A percentile compares a stretch with the other conserved stretches of the same genome.
These are phyloP conservation scores for Siniperca undulata DNA, from an alignment of 2,797 vertebrate genomes.

Conservation along the genomic window DNA sequence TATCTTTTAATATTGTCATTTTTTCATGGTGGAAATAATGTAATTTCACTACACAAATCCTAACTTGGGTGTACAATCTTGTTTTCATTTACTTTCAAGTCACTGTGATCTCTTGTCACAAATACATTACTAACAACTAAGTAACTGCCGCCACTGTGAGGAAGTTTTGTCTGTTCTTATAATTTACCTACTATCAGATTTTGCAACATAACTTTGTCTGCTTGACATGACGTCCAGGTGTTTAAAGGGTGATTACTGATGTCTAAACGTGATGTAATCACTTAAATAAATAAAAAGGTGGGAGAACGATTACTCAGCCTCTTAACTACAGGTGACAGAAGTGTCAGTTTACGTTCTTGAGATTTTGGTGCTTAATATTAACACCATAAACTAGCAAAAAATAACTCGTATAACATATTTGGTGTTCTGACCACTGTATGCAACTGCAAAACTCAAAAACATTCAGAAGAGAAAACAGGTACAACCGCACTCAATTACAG, in stretches of 20 bases:
- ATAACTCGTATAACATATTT: background rate
- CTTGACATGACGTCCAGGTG: background rate
- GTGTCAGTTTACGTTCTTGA: no score
- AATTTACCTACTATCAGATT: background rate
- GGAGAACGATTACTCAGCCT: background rate
- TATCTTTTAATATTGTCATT: background rate
- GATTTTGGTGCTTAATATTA: background rate
- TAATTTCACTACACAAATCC: background rate
- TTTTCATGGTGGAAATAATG: no score
- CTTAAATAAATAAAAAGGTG: background rate
- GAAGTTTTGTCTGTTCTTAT: background rate
- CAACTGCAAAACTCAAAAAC: background rate
- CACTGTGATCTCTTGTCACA: background rate
- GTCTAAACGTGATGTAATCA: background rate
- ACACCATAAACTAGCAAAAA: background rate
- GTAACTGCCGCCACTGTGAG: background rate
- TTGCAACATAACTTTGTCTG: background rate
- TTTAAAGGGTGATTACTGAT: slow-evolving; percentile 18
- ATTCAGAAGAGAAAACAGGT: no score
- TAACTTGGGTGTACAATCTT: background rate
- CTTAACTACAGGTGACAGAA: background rate
- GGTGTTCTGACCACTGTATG: background rate
- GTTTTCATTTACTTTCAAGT: background rate
- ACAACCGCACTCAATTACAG: no score
- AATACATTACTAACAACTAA: background rate